phyloP scores from a whole-genome alignment of 2,113 vertebrate genomes.

The Erythrolamprus reginae region DNA sequence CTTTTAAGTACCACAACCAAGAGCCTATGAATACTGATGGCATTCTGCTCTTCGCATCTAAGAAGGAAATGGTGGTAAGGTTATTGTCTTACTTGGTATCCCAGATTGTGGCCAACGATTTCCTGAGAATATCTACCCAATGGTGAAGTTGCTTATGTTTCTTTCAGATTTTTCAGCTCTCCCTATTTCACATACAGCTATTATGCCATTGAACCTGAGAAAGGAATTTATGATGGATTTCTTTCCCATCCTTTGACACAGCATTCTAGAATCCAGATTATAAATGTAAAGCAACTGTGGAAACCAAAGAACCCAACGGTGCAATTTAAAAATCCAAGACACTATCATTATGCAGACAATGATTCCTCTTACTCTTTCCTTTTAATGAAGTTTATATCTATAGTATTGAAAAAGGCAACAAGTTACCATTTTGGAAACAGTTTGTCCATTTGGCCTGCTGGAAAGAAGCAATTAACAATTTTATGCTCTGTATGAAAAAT shows the following conservation, averaged over 20 bases:
- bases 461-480: conserved; percentile 50
- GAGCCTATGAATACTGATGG: conserved; percentile 26
- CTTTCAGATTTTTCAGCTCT: background rate
- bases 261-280: conserved; percentile 18
- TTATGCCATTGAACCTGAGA: background rate
- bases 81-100: background rate
- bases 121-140: background rate
- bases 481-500: conserved; percentile 23
- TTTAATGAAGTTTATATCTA: conserved; percentile 48
- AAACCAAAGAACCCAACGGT: conserved; percentile 14
- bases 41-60: background rate
- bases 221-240: background rate
- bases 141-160: background rate
- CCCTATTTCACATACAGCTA: background rate
- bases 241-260: conserved; percentile 1
- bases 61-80: conserved; percentile 12
- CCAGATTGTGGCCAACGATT: background rate
- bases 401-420: conserved; percentile 52
- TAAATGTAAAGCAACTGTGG: conserved; percentile 22
- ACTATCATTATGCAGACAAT: conserved; percentile 41
- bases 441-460: conserved; percentile 29
- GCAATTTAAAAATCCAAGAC: conserved; percentile 41
- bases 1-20: conserved; percentile 30
- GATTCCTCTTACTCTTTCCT: conserved; percentile 20
- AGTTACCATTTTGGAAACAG: conserved; percentile 45